Percentiles rank a stretch among this genome's conserved stretches.
Conservation (phyloP, 2,113 vertebrate species). For the Rallus limicola region DNA sequence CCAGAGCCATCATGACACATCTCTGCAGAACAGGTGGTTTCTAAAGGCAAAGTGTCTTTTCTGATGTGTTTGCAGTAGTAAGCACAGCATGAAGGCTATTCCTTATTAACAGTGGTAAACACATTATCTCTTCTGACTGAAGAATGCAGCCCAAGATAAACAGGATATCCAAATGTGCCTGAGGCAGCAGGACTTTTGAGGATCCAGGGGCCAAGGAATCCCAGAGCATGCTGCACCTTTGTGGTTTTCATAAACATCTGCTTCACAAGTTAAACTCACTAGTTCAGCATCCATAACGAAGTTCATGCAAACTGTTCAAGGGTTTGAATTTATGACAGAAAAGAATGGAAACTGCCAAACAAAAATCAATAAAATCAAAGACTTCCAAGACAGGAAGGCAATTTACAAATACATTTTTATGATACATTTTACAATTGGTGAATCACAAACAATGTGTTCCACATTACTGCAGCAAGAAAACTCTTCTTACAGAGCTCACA, state of each 20-base stretch:
- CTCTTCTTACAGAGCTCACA: not conserved
- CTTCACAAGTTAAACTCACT: not conserved
- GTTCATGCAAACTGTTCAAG: not conserved
- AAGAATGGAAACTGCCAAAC: not conserved
- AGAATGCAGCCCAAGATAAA: slow-evolving; percentile 34
- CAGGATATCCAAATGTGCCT: not conserved
- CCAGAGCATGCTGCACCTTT: not conserved
- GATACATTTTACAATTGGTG: not conserved
- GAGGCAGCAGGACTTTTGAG: not conserved
- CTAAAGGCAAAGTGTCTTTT: not conserved
- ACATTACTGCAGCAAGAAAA: not conserved
- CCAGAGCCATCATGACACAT: not conserved
- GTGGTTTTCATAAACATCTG: not conserved
- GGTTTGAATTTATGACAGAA: not conserved
- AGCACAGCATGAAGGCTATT: not conserved
- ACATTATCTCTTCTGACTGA: not conserved
- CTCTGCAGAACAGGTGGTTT: not conserved
- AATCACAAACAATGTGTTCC: not conserved
- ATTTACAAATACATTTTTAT: not conserved
- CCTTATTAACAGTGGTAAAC: not conserved
- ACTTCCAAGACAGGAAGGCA: not conserved
- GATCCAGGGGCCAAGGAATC: not conserved
- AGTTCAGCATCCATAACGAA: not conserved
- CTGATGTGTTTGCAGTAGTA: not conserved
- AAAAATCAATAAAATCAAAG: not conserved